Conservation (phyloP, 2,888 invertebrate species). For the Hetaerina titia region DNA sequence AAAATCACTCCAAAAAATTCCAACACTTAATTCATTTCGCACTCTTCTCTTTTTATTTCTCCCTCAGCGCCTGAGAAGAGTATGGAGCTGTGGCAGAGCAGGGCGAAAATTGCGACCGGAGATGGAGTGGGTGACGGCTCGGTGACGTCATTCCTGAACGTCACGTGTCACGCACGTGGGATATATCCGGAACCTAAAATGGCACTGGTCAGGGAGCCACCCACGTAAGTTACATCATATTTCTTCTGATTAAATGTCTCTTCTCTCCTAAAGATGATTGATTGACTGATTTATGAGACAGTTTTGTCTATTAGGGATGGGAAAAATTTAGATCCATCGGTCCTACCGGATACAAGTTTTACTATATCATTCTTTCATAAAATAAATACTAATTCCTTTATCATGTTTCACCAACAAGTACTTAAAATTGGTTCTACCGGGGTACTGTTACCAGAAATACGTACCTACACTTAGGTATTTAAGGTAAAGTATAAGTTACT, state of each 20-base stretch:
- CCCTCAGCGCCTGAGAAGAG: conserved; percentile 80
- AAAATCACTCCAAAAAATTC: too few relatives aligned
- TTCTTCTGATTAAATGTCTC: not conserved
- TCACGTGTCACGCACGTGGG: conserved; percentile 81
- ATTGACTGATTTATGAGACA: too few relatives aligned
- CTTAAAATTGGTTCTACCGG: too few relatives aligned
- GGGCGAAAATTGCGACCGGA: conserved; percentile 78
- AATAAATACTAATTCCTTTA: too few relatives aligned
- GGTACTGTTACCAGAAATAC: too few relatives aligned
- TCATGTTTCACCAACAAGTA: too few relatives aligned
- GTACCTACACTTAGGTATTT: too few relatives aligned
- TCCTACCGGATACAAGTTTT: too few relatives aligned
- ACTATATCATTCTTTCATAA: too few relatives aligned
- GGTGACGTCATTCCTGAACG: conserved; percentile 75
- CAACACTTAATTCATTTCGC: not conserved
- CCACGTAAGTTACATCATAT: conserved; percentile 12
- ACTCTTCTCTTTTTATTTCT: conserved; percentile 71
- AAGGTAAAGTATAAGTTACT: too few relatives aligned
- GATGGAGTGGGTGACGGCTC: conserved; percentile 71
- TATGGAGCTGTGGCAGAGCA: conserved; percentile 80
- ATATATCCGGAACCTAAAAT: conserved; percentile 81
- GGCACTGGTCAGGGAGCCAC: conserved; percentile 76
- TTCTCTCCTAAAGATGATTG: not conserved
- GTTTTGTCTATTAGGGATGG: too few relatives aligned
- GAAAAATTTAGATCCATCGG: too few relatives aligned